Conservation (phyloP, 1,140 invertebrate genomes). For the Akabosia matsudoensis region DNA sequence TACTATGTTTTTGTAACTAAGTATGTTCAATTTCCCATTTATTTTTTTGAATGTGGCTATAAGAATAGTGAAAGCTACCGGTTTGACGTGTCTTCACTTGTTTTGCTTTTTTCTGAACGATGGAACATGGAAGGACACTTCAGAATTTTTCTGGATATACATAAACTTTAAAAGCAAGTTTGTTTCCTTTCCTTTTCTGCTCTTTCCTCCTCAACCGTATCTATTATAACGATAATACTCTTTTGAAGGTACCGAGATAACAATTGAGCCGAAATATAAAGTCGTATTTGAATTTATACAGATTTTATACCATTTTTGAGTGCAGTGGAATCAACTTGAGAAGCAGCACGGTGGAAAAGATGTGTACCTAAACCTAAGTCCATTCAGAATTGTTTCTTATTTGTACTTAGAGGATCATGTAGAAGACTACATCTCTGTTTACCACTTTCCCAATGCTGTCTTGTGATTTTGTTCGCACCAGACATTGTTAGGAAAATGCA, state of each 20-base stretch:
- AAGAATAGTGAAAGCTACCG: neutral
- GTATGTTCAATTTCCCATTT: neutral
- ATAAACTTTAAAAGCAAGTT: constrained; percentile 5
- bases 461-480: too few relatives aligned
- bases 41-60: neutral
- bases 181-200: neutral
- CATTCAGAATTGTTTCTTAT: too few relatives aligned
- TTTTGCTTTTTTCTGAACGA: neutral
- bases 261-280: neutral
- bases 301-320: too few relatives aligned
- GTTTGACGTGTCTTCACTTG: neutral
- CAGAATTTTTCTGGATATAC: constrained; percentile 8
- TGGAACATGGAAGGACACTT: neutral
- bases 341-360: neutral
- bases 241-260: neutral
- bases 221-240: neutral
- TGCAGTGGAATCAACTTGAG: neutral
- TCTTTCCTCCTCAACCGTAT: neutral
- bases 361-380: too few relatives aligned
- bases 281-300: too few relatives aligned
- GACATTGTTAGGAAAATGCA: neutral
- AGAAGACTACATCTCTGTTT: too few relatives aligned
- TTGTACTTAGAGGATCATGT: neutral
- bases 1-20: neutral
- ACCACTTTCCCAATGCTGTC: too few relatives aligned